Percentiles rank a stretch among this genome's conserved stretches.
Evolutionary conservation across 2,797 vertebrate species (phyloP).

Genomic region (Characodon lateralis): DNA sequence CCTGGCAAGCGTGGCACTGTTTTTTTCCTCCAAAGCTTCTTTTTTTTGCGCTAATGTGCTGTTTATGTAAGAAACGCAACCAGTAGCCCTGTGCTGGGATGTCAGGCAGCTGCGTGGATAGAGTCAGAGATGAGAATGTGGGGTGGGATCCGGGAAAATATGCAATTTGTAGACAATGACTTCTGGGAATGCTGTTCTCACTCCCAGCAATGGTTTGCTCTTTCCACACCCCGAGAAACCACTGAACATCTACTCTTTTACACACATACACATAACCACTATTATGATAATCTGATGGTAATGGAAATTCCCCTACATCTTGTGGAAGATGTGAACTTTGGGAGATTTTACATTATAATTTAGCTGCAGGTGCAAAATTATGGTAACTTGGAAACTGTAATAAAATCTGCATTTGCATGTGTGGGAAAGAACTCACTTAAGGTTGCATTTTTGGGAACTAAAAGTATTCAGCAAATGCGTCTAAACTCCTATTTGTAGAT

Average conservation of each 20-base stretch:
- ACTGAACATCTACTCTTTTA: constrained; percentile 19
- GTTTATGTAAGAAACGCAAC: constrained; percentile 55
- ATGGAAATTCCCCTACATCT: constrained; percentile 64
- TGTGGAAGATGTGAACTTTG: constrained; percentile 64
- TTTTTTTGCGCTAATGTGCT: constrained; percentile 46
- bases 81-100: constrained; percentile 22
- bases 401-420: constrained; percentile 22
- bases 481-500: neutral
- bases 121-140: neutral
- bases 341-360: constrained; percentile 55
- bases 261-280: constrained; percentile 13
- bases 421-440: constrained; percentile 19
- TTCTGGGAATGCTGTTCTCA: constrained; percentile 64
- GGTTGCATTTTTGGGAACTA: constrained; percentile 14
- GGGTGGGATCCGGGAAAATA: constrained; percentile 37
- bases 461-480: constrained; percentile 12
- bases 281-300: constrained; percentile 38
- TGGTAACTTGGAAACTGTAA: constrained; percentile 42
- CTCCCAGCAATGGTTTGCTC: constrained; percentile 44
- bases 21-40: constrained; percentile 31
- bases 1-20: constrained; percentile 32
- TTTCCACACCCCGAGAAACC: constrained; percentile 51
- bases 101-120: constrained; percentile 39
- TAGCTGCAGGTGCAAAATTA: constrained; percentile 48
- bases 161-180: constrained; percentile 53